Conservation (phyloP, 2,888 invertebrate genomes). For the Stictocephala bisonia region DNA sequence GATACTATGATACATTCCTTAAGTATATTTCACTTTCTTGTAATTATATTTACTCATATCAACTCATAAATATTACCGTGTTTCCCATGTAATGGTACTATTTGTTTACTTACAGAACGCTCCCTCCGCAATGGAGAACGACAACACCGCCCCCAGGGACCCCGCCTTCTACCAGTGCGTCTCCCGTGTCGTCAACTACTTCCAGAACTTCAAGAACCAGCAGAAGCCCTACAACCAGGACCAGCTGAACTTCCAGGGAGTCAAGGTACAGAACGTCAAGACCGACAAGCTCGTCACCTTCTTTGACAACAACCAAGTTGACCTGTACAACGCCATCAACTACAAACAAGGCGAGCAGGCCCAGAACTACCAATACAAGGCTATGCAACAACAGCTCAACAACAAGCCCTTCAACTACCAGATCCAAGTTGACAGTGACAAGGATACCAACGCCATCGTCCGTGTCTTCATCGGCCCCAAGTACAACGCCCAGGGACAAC, state of each 20-base stretch:
- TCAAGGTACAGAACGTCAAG: conserved; percentile 72
- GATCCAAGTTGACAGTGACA: conserved; percentile 70
- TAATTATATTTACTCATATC: too few species aligned
- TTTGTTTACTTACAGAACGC: conserved; percentile 53
- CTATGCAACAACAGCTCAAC: conserved; percentile 73
- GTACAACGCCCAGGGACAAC: conserved; percentile 72
- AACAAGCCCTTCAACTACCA: conserved; percentile 73
- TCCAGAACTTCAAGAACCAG: conserved; percentile 71
- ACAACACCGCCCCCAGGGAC: conserved; percentile 76
- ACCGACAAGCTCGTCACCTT: conserved; percentile 76
- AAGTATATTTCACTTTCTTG: too few species aligned
- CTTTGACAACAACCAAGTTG: conserved; percentile 75
- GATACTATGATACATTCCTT: too few species aligned
- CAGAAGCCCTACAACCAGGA: conserved; percentile 72
- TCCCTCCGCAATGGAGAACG: conserved; percentile 73
- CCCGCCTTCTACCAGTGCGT: conserved; percentile 76
- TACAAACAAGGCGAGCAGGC: conserved; percentile 60
- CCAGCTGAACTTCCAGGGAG: conserved; percentile 70
- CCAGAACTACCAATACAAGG: conserved; percentile 61
- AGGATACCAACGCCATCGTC: conserved; percentile 71
- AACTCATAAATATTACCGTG: neutral
- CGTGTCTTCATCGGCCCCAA: conserved; percentile 78
- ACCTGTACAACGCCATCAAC: conserved; percentile 72
- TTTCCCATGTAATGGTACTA: neutral
- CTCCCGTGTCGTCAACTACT: conserved; percentile 69